Evolutionary conservation across 1,140 invertebrate genomes (phyloP).

Genomic region (Subanguina moxae): DNA sequence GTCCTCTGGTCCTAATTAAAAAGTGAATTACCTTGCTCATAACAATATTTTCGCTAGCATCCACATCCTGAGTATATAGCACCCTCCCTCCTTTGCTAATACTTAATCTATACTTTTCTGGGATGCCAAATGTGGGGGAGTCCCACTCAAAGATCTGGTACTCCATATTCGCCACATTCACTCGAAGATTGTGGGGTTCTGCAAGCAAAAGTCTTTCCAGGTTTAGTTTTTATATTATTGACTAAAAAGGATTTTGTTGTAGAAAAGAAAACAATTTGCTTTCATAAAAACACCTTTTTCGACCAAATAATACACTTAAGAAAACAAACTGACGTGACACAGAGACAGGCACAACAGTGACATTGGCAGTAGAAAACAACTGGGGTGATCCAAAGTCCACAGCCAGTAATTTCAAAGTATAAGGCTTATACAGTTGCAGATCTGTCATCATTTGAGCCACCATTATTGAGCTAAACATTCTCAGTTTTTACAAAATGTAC

Average conservation of each 20-base stretch:
- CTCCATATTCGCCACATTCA: constrained; percentile 39
- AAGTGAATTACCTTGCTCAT: constrained; percentile 25
- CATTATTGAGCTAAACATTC: constrained; percentile 15
- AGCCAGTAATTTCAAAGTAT: constrained; percentile 35
- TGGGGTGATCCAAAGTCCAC: constrained; percentile 48
- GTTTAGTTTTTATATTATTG: constrained; percentile 9
- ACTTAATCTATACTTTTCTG: constrained; percentile 36
- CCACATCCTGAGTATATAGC: constrained; percentile 36
- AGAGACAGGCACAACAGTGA: constrained; percentile 42
- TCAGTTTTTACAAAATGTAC: not conserved
- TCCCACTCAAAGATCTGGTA: constrained; percentile 53
- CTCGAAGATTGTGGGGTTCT: constrained; percentile 43
- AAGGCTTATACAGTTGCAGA: constrained; percentile 34
- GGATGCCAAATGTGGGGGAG: constrained; percentile 35
- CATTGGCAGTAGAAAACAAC: constrained; percentile 42
- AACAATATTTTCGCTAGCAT: constrained; percentile 41
- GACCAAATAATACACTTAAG: constrained; percentile 4
- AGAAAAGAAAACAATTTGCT: constrained; percentile 8
- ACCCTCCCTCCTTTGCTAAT: constrained; percentile 20
- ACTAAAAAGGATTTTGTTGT: not conserved
- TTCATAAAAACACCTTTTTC: not conserved
- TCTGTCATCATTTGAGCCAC: constrained; percentile 30
- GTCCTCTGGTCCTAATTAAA: not conserved
- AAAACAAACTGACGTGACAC: constrained; percentile 31
- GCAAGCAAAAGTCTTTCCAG: constrained; percentile 4